Evolutionary conservation across 2,797 vertebrate species (phyloP).

Genomic region (Silurus lanzhouensis): DNA sequence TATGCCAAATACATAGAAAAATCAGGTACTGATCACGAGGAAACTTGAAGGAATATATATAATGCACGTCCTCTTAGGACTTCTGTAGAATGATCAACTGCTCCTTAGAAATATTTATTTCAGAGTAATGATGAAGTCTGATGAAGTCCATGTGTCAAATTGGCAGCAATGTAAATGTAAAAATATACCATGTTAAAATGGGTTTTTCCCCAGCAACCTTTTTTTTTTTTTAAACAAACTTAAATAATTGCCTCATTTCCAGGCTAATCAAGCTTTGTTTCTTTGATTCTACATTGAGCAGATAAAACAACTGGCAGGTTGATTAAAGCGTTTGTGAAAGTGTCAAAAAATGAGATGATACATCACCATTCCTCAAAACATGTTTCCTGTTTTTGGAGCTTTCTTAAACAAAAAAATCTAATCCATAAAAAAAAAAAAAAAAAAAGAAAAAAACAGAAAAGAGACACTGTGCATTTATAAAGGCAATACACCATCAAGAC

Average conservation of each 20-base stretch:
- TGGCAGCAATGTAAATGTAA: too few relatives aligned
- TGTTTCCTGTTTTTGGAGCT: background rate
- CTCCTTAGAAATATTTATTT: background rate
- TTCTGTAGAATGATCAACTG: background rate
- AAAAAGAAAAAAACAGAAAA: background rate
- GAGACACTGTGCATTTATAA: background rate
- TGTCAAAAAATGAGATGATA: background rate
- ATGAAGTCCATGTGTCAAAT: too few relatives aligned
- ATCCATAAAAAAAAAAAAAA: too few relatives aligned
- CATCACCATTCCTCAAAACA: background rate
- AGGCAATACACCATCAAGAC: background rate
- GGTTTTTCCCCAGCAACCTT: constrained; percentile 29
- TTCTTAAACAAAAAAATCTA: background rate
- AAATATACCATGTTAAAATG: too few relatives aligned
- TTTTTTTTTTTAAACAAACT: constrained; percentile 58
- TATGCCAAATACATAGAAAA: too few relatives aligned
- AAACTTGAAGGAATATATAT: too few relatives aligned
- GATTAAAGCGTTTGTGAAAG: background rate
- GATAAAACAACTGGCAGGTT: background rate
- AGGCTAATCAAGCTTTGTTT: constrained; percentile 51
- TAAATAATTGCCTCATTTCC: constrained; percentile 60
- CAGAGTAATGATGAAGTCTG: background rate
- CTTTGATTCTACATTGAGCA: constrained; percentile 60
- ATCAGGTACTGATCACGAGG: too few relatives aligned
- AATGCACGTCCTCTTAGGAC: too few relatives aligned